Conservation (phyloP, 2,113 vertebrate genomes). For the Gasterosteus nipponicus region DNA sequence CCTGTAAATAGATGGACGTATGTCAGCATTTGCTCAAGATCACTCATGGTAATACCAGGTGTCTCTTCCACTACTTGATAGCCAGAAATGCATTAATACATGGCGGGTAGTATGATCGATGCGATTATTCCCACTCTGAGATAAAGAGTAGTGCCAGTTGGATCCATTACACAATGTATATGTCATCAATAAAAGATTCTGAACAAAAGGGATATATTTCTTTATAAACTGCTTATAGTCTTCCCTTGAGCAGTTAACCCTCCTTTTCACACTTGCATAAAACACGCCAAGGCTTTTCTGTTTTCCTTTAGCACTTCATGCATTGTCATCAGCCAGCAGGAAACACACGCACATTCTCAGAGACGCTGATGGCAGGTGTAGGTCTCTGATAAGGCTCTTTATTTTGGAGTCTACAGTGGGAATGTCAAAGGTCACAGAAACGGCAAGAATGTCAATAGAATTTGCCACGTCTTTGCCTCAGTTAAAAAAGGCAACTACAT, state of each 20-base stretch:
- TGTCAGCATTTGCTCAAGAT: background rate
- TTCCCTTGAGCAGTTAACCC: background rate
- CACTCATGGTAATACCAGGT: background rate
- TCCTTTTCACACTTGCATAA: background rate
- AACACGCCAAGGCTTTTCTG: background rate
- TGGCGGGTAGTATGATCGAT: conserved; percentile 21
- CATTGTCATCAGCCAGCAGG: background rate
- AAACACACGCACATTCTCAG: background rate
- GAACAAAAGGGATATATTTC: background rate
- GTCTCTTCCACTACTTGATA: background rate
- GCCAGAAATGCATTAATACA: background rate
- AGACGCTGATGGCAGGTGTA: conserved; percentile 36
- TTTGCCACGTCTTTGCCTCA: background rate
- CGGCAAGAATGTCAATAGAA: conserved; percentile 36
- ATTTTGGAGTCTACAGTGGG: conserved; percentile 35
- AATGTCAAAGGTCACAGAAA: conserved; percentile 54
- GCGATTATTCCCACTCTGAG: conserved; percentile 10
- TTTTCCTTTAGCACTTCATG: background rate
- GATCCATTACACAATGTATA: too few species aligned
- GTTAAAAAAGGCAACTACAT: background rate
- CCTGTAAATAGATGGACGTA: background rate
- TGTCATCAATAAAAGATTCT: background rate
- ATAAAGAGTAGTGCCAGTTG: background rate
- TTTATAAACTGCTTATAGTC: background rate
- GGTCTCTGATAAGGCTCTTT: conserved; percentile 54